Evolutionary conservation across 64 coral and sea anemone genomes (phyloP), one percentile per base, ranked within the genome.

Genomic region (Cladopsammia gracilis): DNA sequence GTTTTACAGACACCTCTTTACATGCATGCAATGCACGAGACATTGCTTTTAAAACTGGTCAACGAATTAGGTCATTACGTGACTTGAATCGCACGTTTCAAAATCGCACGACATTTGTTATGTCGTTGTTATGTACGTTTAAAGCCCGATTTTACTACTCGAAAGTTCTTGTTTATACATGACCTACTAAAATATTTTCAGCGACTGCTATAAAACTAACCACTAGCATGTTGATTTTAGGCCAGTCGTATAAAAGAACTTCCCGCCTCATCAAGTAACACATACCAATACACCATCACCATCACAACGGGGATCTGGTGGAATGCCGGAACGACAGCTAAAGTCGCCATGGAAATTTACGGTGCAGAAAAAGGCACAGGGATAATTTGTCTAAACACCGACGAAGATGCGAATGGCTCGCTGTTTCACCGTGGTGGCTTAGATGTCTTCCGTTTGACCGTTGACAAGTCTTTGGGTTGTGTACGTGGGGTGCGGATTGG

Each of bases 401-500:
- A 69, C 20, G 66, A 69, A 25, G 53, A 22, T 18, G 22, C 71
- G 42, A 9, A 7, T 3, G 58, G 22, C 3, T 57, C 48, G 3
- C 5, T 83, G 19, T 87, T 87, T 48, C 10, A 26, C 13, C 84
- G 65, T 24, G 84, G 48, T 0, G 54, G 45, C 4, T 72, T 20
- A 20, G 84, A 87, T 56, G 71, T 15, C n/a, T 87, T 87, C 43
- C 34, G 77, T 16, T 44, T 89, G 5, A 58, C 44, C 19, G 72
- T 89, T 12, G 44, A 49, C 6, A 48, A 89, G 24, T 52, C 72
- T 15, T 72, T 89, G 20, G 87, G 87, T 13, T 12, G 1, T 1
- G 16, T 89, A 58, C 72, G 43, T 7, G 87, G 13, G 34, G 69
- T 89, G 26, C 87, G 73, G 7, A 58, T 89, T 18, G 87, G 24